Conservation (phyloP, 2,888 invertebrate genomes). For the Drosophila macrospina region DNA sequence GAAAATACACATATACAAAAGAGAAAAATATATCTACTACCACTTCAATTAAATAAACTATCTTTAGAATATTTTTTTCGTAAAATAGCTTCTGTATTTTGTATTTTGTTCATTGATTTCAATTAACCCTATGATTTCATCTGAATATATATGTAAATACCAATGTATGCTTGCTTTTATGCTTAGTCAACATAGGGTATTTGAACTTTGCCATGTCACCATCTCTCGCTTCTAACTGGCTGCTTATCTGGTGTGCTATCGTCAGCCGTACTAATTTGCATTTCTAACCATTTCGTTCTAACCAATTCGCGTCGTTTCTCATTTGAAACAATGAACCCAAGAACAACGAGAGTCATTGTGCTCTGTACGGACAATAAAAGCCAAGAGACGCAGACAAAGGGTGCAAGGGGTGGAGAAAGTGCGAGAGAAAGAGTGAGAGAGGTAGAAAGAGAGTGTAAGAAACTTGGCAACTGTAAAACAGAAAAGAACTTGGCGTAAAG, state of each 20-base stretch:
- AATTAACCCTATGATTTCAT: neutral
- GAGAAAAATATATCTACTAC: no score
- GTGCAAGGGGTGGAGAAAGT: conserved; percentile 22
- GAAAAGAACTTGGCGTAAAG: conserved; percentile 80
- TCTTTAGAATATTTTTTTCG: neutral
- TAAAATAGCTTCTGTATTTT: neutral
- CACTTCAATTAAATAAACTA: neutral
- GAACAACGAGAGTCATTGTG: conserved; percentile 74
- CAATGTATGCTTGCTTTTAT: neutral
- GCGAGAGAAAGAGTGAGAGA: conserved; percentile 9
- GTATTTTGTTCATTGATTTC: neutral
- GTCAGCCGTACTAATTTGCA: conserved; percentile 74
- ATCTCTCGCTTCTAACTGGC: conserved; percentile 33
- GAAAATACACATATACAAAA: no score
- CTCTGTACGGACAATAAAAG: conserved; percentile 71
- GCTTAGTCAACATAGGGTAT: conserved; percentile 44
- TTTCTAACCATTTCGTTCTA: conserved; percentile 78
- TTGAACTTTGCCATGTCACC: conserved; percentile 42
- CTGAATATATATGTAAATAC: neutral
- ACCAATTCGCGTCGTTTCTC: conserved; percentile 80
- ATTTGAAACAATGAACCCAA: conserved; percentile 79
- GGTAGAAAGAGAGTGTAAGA: conserved; percentile 46
- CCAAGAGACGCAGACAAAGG: conserved; percentile 47
- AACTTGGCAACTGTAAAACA: conserved; percentile 69
- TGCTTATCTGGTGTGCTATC: conserved; percentile 63